Evolutionary conservation across 1,140 invertebrate species (phyloP).

Genomic region (Protaetia brevitarsis): DNA sequence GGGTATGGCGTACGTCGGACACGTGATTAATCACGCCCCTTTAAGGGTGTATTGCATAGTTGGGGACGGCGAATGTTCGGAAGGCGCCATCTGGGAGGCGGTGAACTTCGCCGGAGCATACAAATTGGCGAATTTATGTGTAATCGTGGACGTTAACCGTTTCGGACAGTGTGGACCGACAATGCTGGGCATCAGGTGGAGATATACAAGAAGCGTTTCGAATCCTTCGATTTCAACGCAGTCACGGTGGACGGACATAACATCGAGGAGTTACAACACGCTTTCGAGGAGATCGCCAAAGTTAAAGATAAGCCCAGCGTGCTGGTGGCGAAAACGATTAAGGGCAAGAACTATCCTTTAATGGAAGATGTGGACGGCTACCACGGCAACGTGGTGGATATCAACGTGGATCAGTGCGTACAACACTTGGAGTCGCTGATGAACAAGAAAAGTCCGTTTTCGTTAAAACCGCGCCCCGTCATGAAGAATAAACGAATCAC

Average conservation of each 20-base stretch:
- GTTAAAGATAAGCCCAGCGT: slow-evolving; percentile 87
- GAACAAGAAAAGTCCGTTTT: slow-evolving; percentile 61
- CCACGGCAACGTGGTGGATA: slow-evolving; percentile 95
- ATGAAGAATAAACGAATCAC: not conserved
- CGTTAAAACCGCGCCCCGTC: slow-evolving; percentile 51
- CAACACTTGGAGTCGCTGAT: slow-evolving; percentile 65
- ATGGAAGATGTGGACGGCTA: slow-evolving; percentile 94
- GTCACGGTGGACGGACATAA: slow-evolving; percentile 96
- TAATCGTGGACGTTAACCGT: slow-evolving; percentile 96
- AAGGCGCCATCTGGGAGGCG: slow-evolving; percentile 99
- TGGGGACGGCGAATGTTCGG: slow-evolving; percentile 97
- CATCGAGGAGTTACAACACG: slow-evolving; percentile 84
- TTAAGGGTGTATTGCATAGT: slow-evolving; percentile 94
- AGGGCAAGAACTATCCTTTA: slow-evolving; percentile 84
- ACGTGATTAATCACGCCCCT: slow-evolving; percentile 90
- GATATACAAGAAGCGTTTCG: slow-evolving; percentile 79
- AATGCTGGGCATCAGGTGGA: slow-evolving; percentile 91
- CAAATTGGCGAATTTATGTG: slow-evolving; percentile 94
- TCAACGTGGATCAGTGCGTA: slow-evolving; percentile 72
- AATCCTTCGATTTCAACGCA: slow-evolving; percentile 91
- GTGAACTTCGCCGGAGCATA: slow-evolving; percentile 92
- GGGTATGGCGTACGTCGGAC: slow-evolving; percentile 97
- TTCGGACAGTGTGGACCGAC: slow-evolving; percentile 96
- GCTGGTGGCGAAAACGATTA: slow-evolving; percentile 93
- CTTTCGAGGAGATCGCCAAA: slow-evolving; percentile 75